Base-by-base conservation (phyloP, 2,797 vertebrate genomes). In the Channallabes apus region DNA sequence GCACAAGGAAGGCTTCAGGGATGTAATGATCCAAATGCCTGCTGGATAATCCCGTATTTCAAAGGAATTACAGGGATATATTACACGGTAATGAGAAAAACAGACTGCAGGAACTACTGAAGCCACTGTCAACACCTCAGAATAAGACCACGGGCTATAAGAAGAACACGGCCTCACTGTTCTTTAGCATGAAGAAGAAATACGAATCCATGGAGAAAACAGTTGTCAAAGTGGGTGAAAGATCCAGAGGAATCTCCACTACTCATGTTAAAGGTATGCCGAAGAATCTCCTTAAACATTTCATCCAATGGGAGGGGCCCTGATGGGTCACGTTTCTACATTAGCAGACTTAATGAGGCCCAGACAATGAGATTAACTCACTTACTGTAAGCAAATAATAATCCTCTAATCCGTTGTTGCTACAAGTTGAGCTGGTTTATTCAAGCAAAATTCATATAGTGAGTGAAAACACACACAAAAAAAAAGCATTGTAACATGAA, bases 101-200 rank as follows among this genome's bases (percentile, higher is more conserved):
- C 64, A 87, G 86, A 93, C 95, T 80, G 90, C 88, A 86, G 41
- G 62, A 69, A 93, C 92, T 91, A 95, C 96, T 94, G 94, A 93
- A 84, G 14, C 6, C 83, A 93, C 94, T 96, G 94, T 96, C 96
- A 96, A 92, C 95, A 59, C 86, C 87, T 89, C 90, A 85, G 90
- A 93, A 94, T 94, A 90, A 92, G 92, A 92, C 92, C 90, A 89
- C 90, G 91, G 91, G 92, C 95, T 94, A 93, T 91, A 90, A 85
- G 83, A 90, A 86, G 81, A 72, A 72, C 67, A 59, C 35, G 68
- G 67, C 29, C 56, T 93, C 87, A 81, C 91, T 85, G 85, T 73
- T 90, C 89, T 84, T 91, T 88, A 90, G 82, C 61, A 69, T 38
- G 76, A 79, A 80, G 80, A 77, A 82, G 90, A 88, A 20, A 0